These are phyloP conservation scores for Trissonchulus sp. DNA, from an alignment of 2,888 invertebrate species.

Conservation along the genomic window DNA sequence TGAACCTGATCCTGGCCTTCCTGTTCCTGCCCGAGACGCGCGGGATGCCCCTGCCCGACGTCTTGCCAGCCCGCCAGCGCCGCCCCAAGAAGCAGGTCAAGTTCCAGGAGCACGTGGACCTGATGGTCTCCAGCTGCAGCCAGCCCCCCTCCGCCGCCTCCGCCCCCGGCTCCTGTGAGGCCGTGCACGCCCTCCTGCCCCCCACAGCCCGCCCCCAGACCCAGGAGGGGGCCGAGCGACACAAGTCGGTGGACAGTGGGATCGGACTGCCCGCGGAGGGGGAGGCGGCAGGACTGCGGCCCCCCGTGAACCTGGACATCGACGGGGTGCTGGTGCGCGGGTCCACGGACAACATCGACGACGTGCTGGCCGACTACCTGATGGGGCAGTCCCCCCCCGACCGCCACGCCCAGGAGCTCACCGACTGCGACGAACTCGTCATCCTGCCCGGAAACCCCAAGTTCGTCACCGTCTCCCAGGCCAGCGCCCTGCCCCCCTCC, in stretches of 20 bases:
- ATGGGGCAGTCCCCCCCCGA: background rate
- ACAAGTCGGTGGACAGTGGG: conserved; percentile 4
- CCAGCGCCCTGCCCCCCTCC: too few species aligned
- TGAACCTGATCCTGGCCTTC: background rate
- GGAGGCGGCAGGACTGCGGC: background rate
- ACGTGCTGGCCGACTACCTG: background rate
- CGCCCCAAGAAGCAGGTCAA: background rate
- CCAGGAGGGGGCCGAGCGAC: background rate
- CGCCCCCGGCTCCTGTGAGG: background rate
- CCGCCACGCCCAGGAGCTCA: background rate
- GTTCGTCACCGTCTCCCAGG: background rate
- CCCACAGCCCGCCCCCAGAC: background rate
- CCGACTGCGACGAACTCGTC: background rate
- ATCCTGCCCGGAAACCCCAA: background rate
- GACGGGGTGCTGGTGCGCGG: background rate
- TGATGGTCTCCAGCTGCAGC: background rate
- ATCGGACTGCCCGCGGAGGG: background rate
- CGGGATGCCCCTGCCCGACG: background rate
- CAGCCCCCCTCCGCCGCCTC: background rate
- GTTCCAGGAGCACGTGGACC: background rate
- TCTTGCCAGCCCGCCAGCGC: background rate
- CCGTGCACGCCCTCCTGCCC: background rate
- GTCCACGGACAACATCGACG: background rate
- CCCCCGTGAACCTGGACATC: background rate
- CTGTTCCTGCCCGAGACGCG: background rate